These are phyloP conservation scores for Falco berigora DNA, from an alignment of 2,797 vertebrate genomes.

Conservation along the genomic window DNA sequence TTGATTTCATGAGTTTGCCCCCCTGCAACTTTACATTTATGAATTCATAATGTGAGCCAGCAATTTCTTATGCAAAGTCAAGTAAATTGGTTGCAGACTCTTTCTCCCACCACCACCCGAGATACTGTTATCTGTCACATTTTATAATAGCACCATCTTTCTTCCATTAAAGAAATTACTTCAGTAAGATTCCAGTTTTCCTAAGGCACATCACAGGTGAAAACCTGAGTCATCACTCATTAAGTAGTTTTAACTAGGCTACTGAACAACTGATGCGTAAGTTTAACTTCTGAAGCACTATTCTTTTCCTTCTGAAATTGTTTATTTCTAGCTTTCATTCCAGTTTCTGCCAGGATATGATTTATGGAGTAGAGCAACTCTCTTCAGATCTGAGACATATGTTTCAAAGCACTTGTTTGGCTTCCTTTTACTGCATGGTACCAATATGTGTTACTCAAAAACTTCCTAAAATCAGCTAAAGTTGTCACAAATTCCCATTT, in stretches of 20 bases:
- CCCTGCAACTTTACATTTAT: slow-evolving; percentile 32
- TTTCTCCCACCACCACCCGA: not conserved
- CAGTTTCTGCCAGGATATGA: not conserved
- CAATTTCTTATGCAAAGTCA: slow-evolving; percentile 45
- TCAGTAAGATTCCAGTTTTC: slow-evolving; percentile 1
- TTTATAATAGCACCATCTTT: slow-evolving; percentile 67
- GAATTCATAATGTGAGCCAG: slow-evolving; percentile 40
- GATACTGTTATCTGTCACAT: slow-evolving; percentile 35
- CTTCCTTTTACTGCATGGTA: not conserved
- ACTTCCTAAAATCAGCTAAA: not conserved
- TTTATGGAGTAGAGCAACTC: not conserved
- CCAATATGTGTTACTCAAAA: not conserved
- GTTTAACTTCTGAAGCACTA: not conserved
- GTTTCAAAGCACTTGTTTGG: not conserved
- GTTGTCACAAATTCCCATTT: not conserved
- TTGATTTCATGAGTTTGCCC: slow-evolving; percentile 45
- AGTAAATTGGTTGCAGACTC: not conserved
- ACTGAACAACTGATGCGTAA: not conserved
- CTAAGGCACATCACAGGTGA: not conserved
- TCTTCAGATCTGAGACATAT: not conserved
- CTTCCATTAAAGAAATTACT: slow-evolving; percentile 64
- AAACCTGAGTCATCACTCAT: not conserved
- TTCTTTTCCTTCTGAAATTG: not conserved
- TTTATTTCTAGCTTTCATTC: not conserved
- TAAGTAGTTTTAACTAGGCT: not conserved